These are phyloP conservation scores for Sinella curviseta DNA, from an alignment of 1,140 invertebrate genomes.

Conservation along the genomic window DNA sequence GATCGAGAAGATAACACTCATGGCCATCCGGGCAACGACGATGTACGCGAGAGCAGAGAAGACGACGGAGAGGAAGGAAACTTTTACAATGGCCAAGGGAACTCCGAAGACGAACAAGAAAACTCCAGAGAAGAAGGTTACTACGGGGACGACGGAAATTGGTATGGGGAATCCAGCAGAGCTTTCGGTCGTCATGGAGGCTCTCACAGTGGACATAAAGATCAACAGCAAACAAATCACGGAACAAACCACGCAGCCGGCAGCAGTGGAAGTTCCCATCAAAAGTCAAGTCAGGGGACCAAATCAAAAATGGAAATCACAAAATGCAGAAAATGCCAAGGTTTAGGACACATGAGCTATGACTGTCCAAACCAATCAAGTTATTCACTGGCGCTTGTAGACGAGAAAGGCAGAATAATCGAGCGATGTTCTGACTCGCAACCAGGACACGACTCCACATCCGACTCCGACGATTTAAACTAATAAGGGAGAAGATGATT, in stretches of 20 bases:
- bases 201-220: background rate
- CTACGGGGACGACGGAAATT: no score
- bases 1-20: no score
- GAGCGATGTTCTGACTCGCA: background rate
- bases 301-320: background rate
- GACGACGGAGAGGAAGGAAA: background rate
- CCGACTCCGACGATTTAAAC: background rate
- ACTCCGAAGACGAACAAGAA: no score
- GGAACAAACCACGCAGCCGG: background rate
- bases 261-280: no score
- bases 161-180: background rate
- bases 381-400: background rate
- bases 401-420: background rate
- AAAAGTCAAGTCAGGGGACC: no score
- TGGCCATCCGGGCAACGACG: background rate
- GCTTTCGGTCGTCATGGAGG: no score
- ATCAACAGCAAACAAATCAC: background rate
- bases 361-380: background rate
- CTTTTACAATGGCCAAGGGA: background rate
- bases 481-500: background rate
- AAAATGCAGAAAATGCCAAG: background rate
- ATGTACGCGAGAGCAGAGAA: background rate
- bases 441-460: background rate
- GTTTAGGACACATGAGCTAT: background rate
- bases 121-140: no score